These are phyloP conservation scores for Urocolius indicus DNA, from an alignment of 2,113 vertebrate species.

Conservation along the genomic window DNA sequence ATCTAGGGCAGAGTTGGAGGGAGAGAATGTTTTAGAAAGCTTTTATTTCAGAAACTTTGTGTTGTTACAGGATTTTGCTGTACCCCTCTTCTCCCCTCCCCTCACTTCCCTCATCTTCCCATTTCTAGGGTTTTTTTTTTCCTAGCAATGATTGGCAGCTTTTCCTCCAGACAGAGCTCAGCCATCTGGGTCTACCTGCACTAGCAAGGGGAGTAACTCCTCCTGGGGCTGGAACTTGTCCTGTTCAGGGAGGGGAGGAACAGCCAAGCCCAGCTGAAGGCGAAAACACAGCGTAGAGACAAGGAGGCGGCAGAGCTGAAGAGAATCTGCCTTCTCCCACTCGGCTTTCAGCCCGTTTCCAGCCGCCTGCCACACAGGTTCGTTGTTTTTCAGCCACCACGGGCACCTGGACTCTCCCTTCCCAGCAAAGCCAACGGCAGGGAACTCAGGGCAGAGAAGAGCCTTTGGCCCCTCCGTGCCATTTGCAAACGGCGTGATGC, in stretches of 20 bases:
- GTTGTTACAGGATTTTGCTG: not conserved
- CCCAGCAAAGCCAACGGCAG: not conserved
- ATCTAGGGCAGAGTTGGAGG: slow-evolving; percentile 54
- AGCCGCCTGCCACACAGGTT: not conserved
- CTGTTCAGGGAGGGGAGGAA: not conserved
- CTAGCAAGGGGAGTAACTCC: not conserved
- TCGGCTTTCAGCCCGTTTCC: not conserved
- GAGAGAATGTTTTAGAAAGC: not conserved
- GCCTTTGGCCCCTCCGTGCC: not conserved
- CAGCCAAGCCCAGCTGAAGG: not conserved
- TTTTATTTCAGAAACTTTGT: slow-evolving; percentile 59
- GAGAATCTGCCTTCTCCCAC: not conserved
- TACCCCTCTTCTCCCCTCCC: not conserved
- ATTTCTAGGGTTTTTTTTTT: not conserved
- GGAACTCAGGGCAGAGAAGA: not conserved
- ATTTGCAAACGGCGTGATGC: not conserved
- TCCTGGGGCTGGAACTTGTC: slow-evolving; percentile 1
- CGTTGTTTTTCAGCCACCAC: not conserved
- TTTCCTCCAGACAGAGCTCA: slow-evolving; percentile 37
- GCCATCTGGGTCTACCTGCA: not conserved
- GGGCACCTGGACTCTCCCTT: not conserved
- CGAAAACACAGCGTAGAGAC: not conserved
- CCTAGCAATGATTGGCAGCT: slow-evolving; percentile 20
- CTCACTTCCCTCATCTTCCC: not conserved
- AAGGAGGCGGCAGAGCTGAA: not conserved